Conservation (phyloP, 2,888 invertebrate species). For the Pyralis farinalis region DNA sequence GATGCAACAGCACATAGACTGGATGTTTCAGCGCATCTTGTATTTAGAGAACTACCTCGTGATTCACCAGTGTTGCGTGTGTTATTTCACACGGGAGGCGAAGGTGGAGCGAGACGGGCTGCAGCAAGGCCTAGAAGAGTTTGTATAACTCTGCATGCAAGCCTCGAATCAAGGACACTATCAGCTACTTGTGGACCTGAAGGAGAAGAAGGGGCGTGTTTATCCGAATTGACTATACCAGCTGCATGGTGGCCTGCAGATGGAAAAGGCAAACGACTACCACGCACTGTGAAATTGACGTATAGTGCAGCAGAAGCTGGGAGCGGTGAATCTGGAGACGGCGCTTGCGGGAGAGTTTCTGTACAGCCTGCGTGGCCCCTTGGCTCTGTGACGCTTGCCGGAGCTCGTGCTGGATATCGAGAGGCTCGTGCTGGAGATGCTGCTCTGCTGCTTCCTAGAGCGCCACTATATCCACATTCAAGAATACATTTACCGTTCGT, state of each 20-base stretch:
- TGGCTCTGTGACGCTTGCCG: slow-evolving; percentile 85
- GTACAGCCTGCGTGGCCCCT: slow-evolving; percentile 85
- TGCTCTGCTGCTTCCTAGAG: slow-evolving; percentile 92
- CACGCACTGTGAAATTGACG: slow-evolving; percentile 88
- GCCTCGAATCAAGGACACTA: slow-evolving; percentile 81
- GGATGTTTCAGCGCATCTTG: slow-evolving; percentile 96
- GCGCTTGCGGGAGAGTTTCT: slow-evolving; percentile 86
- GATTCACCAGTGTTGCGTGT: slow-evolving; percentile 96
- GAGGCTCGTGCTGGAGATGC: slow-evolving; percentile 92
- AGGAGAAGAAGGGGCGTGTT: slow-evolving; percentile 95
- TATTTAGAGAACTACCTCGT: slow-evolving; percentile 91
- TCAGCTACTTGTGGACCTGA: slow-evolving; percentile 96
- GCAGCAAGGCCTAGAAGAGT: slow-evolving; percentile 86
- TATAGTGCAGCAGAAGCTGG: slow-evolving; percentile 94
- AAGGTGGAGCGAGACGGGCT: slow-evolving; percentile 89
- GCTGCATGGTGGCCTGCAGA: slow-evolving; percentile 94
- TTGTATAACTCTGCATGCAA: slow-evolving; percentile 90
- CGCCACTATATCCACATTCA: slow-evolving; percentile 93
- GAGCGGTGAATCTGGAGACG: slow-evolving; percentile 83
- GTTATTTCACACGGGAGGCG: slow-evolving; percentile 94
- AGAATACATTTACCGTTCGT: slow-evolving; percentile 95
- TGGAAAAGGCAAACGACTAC: slow-evolving; percentile 83
- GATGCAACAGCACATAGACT: slow-evolving; percentile 87
- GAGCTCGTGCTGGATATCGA: slow-evolving; percentile 90
- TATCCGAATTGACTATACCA: slow-evolving; percentile 93